Percentiles rank a stretch among this genome's conserved stretches.
Evolutionary conservation across 2,888 invertebrate genomes (phyloP).

Genomic region (Rugalucina vietnamica): DNA sequence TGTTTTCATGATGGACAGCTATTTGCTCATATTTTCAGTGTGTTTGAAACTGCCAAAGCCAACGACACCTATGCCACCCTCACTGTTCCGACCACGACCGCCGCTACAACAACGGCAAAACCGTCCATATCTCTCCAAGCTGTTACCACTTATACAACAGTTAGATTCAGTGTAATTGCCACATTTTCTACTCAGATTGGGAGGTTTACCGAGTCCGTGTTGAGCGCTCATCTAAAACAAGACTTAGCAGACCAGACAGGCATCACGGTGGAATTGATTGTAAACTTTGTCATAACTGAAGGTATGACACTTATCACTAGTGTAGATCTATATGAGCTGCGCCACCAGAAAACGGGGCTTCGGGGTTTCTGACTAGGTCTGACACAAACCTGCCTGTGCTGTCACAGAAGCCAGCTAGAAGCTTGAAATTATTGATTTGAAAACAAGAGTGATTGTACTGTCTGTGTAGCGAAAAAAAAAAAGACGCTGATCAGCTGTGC

Average conservation of each 20-base stretch:
- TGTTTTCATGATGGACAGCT: too few relatives aligned
- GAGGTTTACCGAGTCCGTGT: neutral
- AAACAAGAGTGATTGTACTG: too few relatives aligned
- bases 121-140: neutral
- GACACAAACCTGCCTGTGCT: too few relatives aligned
- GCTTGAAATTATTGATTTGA: too few relatives aligned
- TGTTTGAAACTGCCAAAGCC: neutral
- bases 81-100: neutral
- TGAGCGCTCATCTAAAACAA: neutral
- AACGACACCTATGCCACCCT: neutral
- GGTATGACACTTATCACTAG: too few relatives aligned
- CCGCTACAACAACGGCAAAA: neutral
- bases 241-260: neutral
- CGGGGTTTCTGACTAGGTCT: too few relatives aligned
- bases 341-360: too few relatives aligned
- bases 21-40: neutral
- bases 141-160: neutral
- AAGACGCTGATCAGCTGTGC: too few relatives aligned
- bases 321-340: too few relatives aligned
- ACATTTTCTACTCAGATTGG: neutral
- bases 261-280: neutral
- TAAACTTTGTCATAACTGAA: neutral
- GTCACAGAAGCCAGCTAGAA: too few relatives aligned
- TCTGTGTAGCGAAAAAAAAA: too few relatives aligned
- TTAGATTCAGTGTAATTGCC: neutral